Conservation (phyloP, 2,888 invertebrate genomes). For the Cryptocheilus praepositus region DNA sequence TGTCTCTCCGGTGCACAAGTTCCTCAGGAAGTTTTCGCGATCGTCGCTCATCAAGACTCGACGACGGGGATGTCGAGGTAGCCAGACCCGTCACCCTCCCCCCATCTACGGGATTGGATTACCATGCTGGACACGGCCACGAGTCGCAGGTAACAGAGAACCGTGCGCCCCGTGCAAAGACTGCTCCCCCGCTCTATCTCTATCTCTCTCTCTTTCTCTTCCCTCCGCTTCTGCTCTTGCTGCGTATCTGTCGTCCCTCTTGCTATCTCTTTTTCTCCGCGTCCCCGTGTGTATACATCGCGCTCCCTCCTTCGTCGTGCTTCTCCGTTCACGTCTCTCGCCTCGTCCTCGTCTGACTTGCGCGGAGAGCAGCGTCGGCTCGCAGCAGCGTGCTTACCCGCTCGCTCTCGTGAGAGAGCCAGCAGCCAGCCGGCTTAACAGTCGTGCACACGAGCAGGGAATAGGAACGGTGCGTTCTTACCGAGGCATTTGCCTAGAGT, state of each 20-base stretch:
- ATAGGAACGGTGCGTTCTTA: constrained; percentile 24
- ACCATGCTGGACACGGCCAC: constrained; percentile 71
- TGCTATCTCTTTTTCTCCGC: constrained; percentile 22
- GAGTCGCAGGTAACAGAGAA: constrained; percentile 66
- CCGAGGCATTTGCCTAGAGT: constrained; percentile 27
- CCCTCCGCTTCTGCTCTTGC: constrained; percentile 16
- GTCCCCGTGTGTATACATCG: constrained; percentile 1
- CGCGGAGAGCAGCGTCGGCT: too few relatives aligned
- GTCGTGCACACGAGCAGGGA: constrained; percentile 27
- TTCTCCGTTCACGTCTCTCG: background rate
- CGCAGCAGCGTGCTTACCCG: too few relatives aligned
- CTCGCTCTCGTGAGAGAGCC: background rate
- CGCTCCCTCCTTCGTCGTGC: constrained; percentile 2
- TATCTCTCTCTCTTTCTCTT: constrained; percentile 30
- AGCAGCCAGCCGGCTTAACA: constrained; percentile 29
- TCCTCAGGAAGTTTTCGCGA: constrained; percentile 37
- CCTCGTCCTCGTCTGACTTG: background rate
- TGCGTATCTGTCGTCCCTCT: constrained; percentile 23
- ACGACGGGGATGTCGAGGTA: constrained; percentile 53
- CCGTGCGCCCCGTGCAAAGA: constrained; percentile 29
- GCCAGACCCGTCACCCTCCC: constrained; percentile 38
- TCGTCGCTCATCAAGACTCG: constrained; percentile 19
- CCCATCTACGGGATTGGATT: constrained; percentile 56
- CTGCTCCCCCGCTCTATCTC: background rate
- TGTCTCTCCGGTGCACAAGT: constrained; percentile 25